Evolutionary conservation across 2,888 invertebrate genomes (phyloP).

Genomic region (Apotomis betuletana): DNA sequence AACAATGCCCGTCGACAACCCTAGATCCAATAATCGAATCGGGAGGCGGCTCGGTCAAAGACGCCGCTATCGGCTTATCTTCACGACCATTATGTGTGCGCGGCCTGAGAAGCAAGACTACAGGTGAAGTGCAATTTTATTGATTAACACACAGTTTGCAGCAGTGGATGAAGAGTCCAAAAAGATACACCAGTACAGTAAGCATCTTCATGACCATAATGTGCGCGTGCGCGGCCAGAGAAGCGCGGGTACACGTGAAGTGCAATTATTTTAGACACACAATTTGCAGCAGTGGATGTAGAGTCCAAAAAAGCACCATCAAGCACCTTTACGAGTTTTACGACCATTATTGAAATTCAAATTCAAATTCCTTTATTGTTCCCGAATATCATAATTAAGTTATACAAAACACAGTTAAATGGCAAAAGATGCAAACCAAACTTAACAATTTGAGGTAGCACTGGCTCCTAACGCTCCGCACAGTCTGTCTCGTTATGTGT

Average conservation of each 20-base stretch:
- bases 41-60: slow-evolving; percentile 70
- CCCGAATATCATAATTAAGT: too few relatives aligned
- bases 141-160: slow-evolving; percentile 31
- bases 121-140: slow-evolving; percentile 33
- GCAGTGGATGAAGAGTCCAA: not conserved
- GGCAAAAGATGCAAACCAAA: too few relatives aligned
- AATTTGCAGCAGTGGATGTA: not conserved
- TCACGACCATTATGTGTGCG: slow-evolving; percentile 50
- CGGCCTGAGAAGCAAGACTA: slow-evolving; percentile 43
- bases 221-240: slow-evolving; percentile 45
- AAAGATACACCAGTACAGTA: too few relatives aligned
- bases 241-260: slow-evolving; percentile 37
- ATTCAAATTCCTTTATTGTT: too few relatives aligned
- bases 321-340: slow-evolving; percentile 52
- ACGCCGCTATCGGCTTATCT: slow-evolving; percentile 64
- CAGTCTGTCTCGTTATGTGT: slow-evolving; percentile 45
- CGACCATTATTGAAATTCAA: too few relatives aligned
- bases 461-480: too few relatives aligned
- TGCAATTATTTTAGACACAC: slow-evolving; percentile 36
- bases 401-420: too few relatives aligned
- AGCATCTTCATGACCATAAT: slow-evolving; percentile 56
- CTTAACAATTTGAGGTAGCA: too few relatives aligned
- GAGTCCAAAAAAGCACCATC: too few relatives aligned
- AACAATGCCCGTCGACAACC: slow-evolving; percentile 53
- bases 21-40: slow-evolving; percentile 66